These are phyloP conservation scores for Tinea pellionella DNA, from an alignment of 2,888 invertebrate species.

Conservation along the genomic window DNA sequence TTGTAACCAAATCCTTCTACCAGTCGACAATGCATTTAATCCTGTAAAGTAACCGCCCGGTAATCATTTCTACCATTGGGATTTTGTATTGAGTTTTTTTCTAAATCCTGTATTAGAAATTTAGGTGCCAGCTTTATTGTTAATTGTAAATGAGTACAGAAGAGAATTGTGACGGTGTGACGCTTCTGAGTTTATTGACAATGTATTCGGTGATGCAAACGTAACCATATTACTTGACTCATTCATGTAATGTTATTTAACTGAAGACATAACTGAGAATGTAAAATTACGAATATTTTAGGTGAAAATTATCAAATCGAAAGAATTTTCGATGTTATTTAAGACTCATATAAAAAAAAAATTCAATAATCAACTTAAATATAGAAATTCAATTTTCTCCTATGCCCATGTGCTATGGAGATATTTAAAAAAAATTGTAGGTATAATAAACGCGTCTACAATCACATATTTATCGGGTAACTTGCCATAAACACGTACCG, in stretches of 20 bases:
- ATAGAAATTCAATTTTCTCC: too few relatives aligned
- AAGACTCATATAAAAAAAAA: too few relatives aligned
- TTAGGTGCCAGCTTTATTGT: conserved; percentile 25
- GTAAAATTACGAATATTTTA: too few relatives aligned
- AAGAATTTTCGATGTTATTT: too few relatives aligned
- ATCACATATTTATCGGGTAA: too few relatives aligned
- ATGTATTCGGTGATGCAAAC: conserved; percentile 53
- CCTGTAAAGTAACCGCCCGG: conserved; percentile 3
- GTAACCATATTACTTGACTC: conserved; percentile 30
- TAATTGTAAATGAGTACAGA: conserved; percentile 47
- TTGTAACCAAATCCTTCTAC: conserved; percentile 23
- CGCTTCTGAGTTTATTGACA: conserved; percentile 39
- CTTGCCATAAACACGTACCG: too few relatives aligned
- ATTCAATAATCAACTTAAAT: too few relatives aligned
- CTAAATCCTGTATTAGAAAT: neutral
- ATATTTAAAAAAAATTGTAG: too few relatives aligned
- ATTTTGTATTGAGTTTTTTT: neutral
- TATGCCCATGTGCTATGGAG: too few relatives aligned
- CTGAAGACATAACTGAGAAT: neutral
- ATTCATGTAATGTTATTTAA: conserved; percentile 20
- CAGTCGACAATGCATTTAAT: conserved; percentile 3
- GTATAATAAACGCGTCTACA: too few relatives aligned
- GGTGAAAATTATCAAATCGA: too few relatives aligned
- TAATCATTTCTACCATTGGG: conserved; percentile 7
- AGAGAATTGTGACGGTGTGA: conserved; percentile 36